Evolutionary conservation across 2,113 vertebrate species (phyloP).

Genomic region (Aspidoscelis tigris): DNA sequence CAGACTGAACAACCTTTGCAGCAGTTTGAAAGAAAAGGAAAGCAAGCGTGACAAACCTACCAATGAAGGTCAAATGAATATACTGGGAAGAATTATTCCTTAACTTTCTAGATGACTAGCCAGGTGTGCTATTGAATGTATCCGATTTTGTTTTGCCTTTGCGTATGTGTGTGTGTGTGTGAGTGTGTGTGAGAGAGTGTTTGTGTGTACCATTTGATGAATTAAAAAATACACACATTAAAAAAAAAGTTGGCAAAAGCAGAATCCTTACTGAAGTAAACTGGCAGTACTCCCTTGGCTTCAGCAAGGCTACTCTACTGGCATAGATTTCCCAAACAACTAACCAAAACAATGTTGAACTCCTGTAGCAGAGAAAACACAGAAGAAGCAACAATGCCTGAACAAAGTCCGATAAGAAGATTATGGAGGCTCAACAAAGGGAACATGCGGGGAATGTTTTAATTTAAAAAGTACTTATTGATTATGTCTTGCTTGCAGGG

Average conservation of each 20-base stretch:
- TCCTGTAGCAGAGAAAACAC: constrained; percentile 14
- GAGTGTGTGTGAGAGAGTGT: no score
- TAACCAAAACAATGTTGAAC: constrained; percentile 10
- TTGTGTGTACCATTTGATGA: constrained; percentile 17
- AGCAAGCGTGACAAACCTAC: not conserved
- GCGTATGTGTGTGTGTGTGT: no score
- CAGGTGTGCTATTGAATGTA: not conserved
- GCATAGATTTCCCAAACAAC: constrained; percentile 34
- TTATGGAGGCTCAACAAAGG: not conserved
- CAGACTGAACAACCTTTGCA: not conserved
- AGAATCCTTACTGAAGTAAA: constrained; percentile 15
- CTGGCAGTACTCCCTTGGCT: constrained; percentile 31
- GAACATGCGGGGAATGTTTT: not conserved
- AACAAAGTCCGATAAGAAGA: constrained; percentile 10
- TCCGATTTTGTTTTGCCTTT: not conserved
- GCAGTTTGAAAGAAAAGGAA: not conserved
- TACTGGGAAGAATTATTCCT: not conserved
- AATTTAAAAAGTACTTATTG: constrained; percentile 23
- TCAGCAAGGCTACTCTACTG: constrained; percentile 24
- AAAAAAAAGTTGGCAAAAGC: constrained; percentile 11
- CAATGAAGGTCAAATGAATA: not conserved
- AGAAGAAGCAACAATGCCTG: constrained; percentile 22
- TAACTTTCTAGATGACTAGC: not conserved
- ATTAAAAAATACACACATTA: not conserved
- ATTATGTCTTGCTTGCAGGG: not conserved